Evolutionary conservation across 2,113 vertebrate species (phyloP).

Genomic region (Pelmatolapia mariae): DNA sequence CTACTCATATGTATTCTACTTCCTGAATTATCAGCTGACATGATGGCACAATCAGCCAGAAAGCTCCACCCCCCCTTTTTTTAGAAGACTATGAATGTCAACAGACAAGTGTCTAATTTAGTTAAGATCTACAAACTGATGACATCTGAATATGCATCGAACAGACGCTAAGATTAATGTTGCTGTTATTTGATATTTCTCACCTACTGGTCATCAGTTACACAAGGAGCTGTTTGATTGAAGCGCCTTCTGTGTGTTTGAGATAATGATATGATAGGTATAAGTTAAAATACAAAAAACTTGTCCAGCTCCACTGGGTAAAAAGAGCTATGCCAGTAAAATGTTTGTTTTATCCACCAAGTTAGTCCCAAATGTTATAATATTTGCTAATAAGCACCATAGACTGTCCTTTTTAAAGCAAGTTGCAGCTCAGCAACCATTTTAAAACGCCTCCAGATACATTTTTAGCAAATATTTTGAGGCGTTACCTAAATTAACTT

Average conservation of each 20-base stretch:
- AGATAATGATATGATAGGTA: background rate
- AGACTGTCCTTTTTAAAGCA: background rate
- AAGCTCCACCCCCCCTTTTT: background rate
- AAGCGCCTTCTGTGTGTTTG: background rate
- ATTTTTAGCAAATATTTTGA: background rate
- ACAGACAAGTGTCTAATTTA: slow-evolving; percentile 53
- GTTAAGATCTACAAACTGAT: slow-evolving; percentile 23
- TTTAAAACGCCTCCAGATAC: background rate
- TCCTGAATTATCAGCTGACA: slow-evolving; percentile 59
- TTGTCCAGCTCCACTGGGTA: accelerated
- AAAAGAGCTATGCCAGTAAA: background rate
- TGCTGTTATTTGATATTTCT: background rate
- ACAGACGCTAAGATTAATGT: background rate
- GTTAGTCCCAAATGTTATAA: background rate
- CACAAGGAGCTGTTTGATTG: background rate
- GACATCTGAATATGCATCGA: slow-evolving; percentile 14
- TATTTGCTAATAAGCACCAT: background rate
- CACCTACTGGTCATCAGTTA: background rate
- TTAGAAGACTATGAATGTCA: slow-evolving; percentile 46
- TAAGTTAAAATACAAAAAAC: background rate
- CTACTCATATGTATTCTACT: slow-evolving; percentile 47
- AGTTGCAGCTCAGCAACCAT: background rate
- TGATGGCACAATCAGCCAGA: slow-evolving; percentile 59
- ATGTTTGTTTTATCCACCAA: background rate
- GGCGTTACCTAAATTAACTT: background rate